These are phyloP conservation scores for Crambe crambe DNA, from an alignment of 37 sponge, comb jelly and placozoan genomes.

Conservation along the genomic window DNA sequence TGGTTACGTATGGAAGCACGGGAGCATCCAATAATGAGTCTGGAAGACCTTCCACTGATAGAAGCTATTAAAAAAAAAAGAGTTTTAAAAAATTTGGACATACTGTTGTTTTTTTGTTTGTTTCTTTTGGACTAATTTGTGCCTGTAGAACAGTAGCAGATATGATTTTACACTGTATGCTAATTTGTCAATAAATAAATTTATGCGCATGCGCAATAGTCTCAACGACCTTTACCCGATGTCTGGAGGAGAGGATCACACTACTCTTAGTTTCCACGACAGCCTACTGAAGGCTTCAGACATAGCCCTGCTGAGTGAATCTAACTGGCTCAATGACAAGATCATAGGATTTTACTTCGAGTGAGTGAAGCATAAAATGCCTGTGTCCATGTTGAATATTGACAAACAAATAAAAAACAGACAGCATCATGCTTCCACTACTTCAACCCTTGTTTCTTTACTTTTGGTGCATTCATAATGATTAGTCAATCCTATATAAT, in stretches of 20 bases:
- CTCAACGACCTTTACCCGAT: too few species aligned
- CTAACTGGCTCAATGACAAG: constrained; percentile 73
- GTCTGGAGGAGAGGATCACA: too few species aligned
- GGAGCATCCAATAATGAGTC: background rate
- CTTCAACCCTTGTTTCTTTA: too few species aligned
- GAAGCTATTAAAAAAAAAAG: background rate
- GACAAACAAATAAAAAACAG: background rate
- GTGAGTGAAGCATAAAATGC: constrained; percentile 42
- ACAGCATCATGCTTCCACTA: background rate
- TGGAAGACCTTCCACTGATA: too few species aligned
- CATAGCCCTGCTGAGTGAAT: constrained; percentile 26
- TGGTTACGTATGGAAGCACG: background rate
- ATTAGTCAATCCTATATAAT: too few species aligned
- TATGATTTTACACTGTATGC: too few species aligned
- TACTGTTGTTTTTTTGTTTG: too few species aligned
- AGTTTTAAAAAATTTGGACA: too few species aligned
- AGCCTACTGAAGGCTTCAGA: constrained; percentile 55
- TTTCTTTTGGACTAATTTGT: too few species aligned
- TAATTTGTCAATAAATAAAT: too few species aligned
- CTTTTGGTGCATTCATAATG: too few species aligned
- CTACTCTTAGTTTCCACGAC: constrained; percentile 53
- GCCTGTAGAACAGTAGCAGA: too few species aligned
- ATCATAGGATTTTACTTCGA: constrained; percentile 76
- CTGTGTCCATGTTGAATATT: background rate
- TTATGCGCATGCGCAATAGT: background rate